These are phyloP conservation scores for Loxodonta africana DNA, from an alignment of 2,113 vertebrate species.

Conservation along the genomic window DNA sequence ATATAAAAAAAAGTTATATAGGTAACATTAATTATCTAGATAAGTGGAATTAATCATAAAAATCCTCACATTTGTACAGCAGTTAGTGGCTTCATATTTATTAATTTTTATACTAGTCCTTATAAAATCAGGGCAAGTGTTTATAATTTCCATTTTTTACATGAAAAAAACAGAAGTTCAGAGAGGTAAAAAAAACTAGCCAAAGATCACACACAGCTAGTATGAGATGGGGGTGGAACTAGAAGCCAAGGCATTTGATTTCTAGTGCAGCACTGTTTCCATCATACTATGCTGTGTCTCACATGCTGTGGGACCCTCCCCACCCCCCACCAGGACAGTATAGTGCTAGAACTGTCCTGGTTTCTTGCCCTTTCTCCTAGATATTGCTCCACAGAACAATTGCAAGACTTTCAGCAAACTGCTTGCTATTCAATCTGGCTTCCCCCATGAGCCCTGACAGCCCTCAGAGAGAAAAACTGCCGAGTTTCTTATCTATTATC, in stretches of 20 bases:
- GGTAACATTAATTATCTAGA: background rate
- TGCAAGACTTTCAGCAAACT: background rate
- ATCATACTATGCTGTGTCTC: background rate
- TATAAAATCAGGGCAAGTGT: slow-evolving; percentile 19
- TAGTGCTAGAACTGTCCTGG: background rate
- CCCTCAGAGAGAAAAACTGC: background rate
- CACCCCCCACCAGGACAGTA: background rate
- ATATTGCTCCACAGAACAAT: background rate
- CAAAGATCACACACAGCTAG: background rate
- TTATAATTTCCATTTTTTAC: slow-evolving; percentile 15
- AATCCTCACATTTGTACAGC: background rate
- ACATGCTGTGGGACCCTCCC: background rate
- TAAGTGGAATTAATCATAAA: background rate
- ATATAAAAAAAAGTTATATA: background rate
- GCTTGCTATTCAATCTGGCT: background rate
- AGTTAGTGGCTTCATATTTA: background rate
- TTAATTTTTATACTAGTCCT: background rate
- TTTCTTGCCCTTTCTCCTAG: background rate
- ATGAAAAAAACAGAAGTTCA: slow-evolving; percentile 19
- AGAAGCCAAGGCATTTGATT: background rate
- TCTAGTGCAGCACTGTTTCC: background rate
- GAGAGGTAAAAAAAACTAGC: slow-evolving; percentile 5
- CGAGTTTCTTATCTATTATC: background rate
- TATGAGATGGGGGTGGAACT: background rate
- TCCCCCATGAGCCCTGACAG: background rate